These are phyloP conservation scores for Oscheius sp. DNA, from an alignment of 2,888 invertebrate species.

Conservation along the genomic window DNA sequence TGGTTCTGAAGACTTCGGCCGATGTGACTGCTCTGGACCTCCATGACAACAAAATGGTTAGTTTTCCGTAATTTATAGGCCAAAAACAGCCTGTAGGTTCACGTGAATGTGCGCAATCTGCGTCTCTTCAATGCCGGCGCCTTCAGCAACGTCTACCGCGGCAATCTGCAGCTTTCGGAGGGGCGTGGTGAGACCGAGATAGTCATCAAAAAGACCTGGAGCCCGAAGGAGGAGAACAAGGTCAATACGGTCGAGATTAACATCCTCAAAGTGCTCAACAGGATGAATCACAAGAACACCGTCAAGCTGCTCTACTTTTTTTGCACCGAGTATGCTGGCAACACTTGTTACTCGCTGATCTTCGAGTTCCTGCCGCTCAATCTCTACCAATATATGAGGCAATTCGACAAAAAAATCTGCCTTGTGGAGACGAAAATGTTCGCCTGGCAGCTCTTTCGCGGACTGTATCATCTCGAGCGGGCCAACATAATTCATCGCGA, in stretches of 20 bases:
- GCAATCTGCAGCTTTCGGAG: constrained; percentile 14
- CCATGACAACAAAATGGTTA: background rate
- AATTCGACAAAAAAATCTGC: constrained; percentile 23
- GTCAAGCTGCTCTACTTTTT: constrained; percentile 96
- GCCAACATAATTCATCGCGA: constrained; percentile 82
- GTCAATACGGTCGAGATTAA: constrained; percentile 80
- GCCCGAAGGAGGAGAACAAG: constrained; percentile 4
- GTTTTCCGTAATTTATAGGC: background rate
- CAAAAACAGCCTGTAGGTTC: constrained; percentile 36
- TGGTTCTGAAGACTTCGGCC: constrained; percentile 11
- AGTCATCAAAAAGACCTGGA: constrained; percentile 64
- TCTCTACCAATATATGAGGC: constrained; percentile 51
- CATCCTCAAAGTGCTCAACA: constrained; percentile 92
- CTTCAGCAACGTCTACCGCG: constrained; percentile 61
- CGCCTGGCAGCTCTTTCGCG: constrained; percentile 62
- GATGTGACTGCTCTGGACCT: background rate
- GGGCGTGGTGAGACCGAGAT: constrained; percentile 37
- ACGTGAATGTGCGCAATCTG: constrained; percentile 48
- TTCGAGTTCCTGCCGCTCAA: constrained; percentile 59
- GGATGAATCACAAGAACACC: constrained; percentile 95
- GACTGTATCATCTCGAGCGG: constrained; percentile 52
- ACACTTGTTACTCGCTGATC: constrained; percentile 51
- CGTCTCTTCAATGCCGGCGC: constrained; percentile 57
- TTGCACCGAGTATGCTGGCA: constrained; percentile 45
- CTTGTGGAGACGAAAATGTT: constrained; percentile 47